Conservation (phyloP, 1,140 invertebrate genomes). For the Apis mellifera region Amel_HAv3.1 CM009942.2:704001-704500, state of each 20-base stretch:
- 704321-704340: background rate
- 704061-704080: background rate
- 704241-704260: no score
- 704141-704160: background rate
- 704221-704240: constrained; percentile 1
- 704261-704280: background rate
- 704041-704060: background rate
- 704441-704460: background rate
- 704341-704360: background rate
- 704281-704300: background rate
- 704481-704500: no score
- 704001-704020: no score
- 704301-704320: no score
- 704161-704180: constrained; percentile 17
- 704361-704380: background rate
- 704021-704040: no score
- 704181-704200: constrained; percentile 14
- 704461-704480: no score
- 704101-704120: background rate
- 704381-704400: background rate
- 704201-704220: background rate
- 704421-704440: background rate
- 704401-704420: background rate
- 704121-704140: constrained; percentile 11
- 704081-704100: constrained; percentile 5